Evolutionary conservation across 2,888 invertebrate genomes (phyloP), one percentile per base, ranked within the genome.

Genomic region (Gasteruption jaculator): DNA sequence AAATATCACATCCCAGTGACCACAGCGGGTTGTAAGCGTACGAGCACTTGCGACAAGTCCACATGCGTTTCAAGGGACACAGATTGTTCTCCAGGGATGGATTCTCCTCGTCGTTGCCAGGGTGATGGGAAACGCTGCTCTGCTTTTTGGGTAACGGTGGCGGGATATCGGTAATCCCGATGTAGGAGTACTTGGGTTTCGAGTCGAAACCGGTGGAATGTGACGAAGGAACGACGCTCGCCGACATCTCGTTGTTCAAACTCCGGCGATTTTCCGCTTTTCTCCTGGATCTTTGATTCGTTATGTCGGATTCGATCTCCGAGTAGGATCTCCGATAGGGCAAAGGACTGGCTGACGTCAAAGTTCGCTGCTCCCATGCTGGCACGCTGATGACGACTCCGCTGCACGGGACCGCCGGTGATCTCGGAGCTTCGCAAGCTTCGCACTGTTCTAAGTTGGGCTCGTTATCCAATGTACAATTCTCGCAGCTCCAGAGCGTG

Each of bases 21-120:
- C 85, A 85, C 63, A 87, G 78, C 49, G 85, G 85, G 73, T 91
- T 88, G 71, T 89, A 90, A 47, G 88, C 85, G 73, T 86, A 92
- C 66, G 90, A 89, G 72, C 92, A 93, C 70, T 86, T 85, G 44
- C 79, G 77, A 73, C 92, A 92, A 50, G 87, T 88, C 91, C 92
- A 92, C 81, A 87, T 85, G 54, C 87, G 61, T 44, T 69, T 71
- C 2, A 69, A 46, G 3, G 70, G 63, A 40, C 60, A 67, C 14
- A 60, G 49, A 7, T 50, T 52, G n/a, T 52, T 35, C n/a, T 60
- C 61, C 10, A 55, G 52, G 8, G 65, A 55, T 8, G 68, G 65
- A 44, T 68, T 69, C 16, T 67, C 61, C 4, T 68, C 62, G 46
- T 67, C 69, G 39, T 64, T 62, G 41, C 60, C 64, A 8, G 63